Evolutionary conservation across 2,797 vertebrate genomes (phyloP), one percentile per base, ranked within the genome.

Genomic region (Anableps anableps): DNA sequence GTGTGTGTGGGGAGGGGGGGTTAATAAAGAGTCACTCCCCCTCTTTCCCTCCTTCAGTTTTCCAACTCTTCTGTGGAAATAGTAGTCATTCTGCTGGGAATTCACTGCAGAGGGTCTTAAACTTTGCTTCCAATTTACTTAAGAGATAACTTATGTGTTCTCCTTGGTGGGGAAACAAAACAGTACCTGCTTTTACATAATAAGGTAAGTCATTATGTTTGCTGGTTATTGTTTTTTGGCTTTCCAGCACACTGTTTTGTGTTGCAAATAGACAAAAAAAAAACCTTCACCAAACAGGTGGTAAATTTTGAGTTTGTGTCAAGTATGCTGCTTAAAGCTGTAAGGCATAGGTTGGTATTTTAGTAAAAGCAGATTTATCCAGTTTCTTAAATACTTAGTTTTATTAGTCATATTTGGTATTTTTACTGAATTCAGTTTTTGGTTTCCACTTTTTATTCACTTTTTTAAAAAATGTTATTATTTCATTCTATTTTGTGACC

Each of bases 21-120:
- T 4, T 86, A 85, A 72, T 77, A 83, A 90, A 89, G 80, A 77
- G 88, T 82, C 86, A 80, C 89, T 86, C 88, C 89, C 87, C 82
- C 84, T 60, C 75, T 79, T 77, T 62, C 48, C 78, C 83, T 85
- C 80, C 78, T 84, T 86, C 88, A 88, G 79, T 91, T 89, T 80
- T 80, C 90, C 86, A 91, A 91, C 91, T 93, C 92, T 90, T 95
- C 91, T 78, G 84, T 87, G 83, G 84, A 86, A 73, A 45, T 72
- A 29, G 26, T 47, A 47, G 68, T 45, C 92, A 88, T 86, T 89
- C 87, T 89, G 89, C 91, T 85, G 84, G 80, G 83, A 78, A 83
- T 80, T 79, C 50, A 45, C 77, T 82, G 71, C 77, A 74, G 83
- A 86, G 80, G 83, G 84, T 86, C 75, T 79, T 76, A 45, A 86